Evolutionary conservation across 1,140 invertebrate genomes (phyloP).

Genomic region (Atta colombica): DNA sequence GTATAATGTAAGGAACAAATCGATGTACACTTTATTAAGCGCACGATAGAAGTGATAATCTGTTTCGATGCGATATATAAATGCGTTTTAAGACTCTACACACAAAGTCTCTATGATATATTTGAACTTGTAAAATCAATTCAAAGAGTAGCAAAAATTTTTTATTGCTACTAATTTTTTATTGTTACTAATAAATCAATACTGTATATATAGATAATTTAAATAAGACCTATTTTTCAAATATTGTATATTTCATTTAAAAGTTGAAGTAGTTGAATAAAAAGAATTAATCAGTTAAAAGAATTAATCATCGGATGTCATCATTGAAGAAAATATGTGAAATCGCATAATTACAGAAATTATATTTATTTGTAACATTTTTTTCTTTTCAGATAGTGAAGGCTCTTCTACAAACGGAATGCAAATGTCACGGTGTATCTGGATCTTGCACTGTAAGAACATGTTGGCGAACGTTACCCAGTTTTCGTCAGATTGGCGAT

Average conservation of each 20-base stretch:
- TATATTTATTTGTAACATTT: constrained; percentile 32
- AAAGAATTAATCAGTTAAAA: neutral
- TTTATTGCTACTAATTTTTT: neutral
- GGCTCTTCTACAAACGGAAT: constrained; percentile 93
- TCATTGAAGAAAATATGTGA: neutral
- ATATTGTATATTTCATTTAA: neutral
- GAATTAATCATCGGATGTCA: neutral
- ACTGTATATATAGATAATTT: neutral
- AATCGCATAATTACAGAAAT: neutral
- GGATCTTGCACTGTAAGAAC: constrained; percentile 98
- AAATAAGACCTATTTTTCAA: neutral
- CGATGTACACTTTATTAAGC: constrained; percentile 22
- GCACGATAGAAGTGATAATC: constrained; percentile 8
- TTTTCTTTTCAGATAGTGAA: constrained; percentile 92
- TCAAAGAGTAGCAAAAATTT: neutral
- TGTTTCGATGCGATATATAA: constrained; percentile 20
- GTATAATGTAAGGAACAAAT: constrained; percentile 51
- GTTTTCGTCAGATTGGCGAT: constrained; percentile 94
- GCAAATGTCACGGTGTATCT: constrained; percentile 98
- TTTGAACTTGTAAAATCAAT: neutral
- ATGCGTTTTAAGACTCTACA: constrained; percentile 15
- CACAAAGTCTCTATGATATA: neutral
- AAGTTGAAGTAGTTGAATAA: neutral
- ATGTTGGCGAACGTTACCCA: constrained; percentile 96
- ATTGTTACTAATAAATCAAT: neutral